Evolutionary conservation across 2,888 invertebrate species (phyloP).

Genomic region (Dicyrtomina minuta): DNA sequence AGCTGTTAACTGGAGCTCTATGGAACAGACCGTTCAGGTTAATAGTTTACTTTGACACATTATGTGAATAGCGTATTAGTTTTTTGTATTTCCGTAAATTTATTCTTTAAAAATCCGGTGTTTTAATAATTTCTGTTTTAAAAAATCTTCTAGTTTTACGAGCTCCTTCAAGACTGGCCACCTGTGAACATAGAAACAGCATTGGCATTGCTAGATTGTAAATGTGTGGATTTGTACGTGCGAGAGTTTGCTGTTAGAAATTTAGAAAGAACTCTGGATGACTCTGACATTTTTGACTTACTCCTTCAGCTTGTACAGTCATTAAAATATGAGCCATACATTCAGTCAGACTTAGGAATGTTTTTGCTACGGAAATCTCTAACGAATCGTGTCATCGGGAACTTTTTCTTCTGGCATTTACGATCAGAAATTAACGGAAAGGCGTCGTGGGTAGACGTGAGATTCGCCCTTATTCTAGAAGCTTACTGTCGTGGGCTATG

Average conservation of each 20-base stretch:
- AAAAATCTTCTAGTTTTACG: constrained; percentile 57
- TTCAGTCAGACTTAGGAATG: constrained; percentile 60
- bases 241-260: constrained; percentile 62
- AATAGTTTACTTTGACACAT: too few species aligned
- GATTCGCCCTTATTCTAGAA: constrained; percentile 62
- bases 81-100: too few species aligned
- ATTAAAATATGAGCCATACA: too few species aligned
- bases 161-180: constrained; percentile 59
- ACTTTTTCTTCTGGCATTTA: constrained; percentile 65
- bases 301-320: constrained; percentile 62
- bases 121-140: neutral
- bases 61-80: too few species aligned
- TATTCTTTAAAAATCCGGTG: too few species aligned
- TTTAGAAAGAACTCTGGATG: constrained; percentile 59
- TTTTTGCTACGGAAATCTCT: constrained; percentile 62
- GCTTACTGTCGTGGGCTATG: constrained; percentile 64
- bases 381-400: constrained; percentile 62
- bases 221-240: constrained; percentile 59
- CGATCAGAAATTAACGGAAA: constrained; percentile 60
- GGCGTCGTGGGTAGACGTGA: constrained; percentile 55
- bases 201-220: constrained; percentile 58
- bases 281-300: constrained; percentile 60
- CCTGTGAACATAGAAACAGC: constrained; percentile 58
- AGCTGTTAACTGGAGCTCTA: constrained; percentile 61
- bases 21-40: constrained; percentile 61